Base-by-base conservation (phyloP, 1,140 invertebrate species). In the Zaprionus taronus region DNA sequence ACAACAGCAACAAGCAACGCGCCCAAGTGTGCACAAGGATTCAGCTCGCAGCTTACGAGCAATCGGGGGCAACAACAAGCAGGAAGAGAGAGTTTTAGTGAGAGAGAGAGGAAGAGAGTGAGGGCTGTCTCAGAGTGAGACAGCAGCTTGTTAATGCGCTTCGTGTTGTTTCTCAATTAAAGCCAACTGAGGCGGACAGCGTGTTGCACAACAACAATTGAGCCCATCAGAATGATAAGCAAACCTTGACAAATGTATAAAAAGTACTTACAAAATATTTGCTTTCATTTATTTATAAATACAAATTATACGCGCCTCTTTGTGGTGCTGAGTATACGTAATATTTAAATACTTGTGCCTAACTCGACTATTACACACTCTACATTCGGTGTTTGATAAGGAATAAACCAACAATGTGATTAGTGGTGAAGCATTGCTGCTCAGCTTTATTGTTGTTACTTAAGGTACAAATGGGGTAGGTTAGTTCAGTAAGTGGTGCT, bases 111-210 rank as follows among this genome's bases (percentile, higher is more conserved):
- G 2, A 1, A 22, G 47, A 5, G 20, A 17, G 36, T 15, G 4
- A 38, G 14, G 4, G 20, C 11, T 31, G 9, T 31, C 9, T 31
- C 17, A 12, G 20, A 44, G 47, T 22, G 12, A 57, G n/a, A 17
- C 14, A 58, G 26, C 36, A 28, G 38, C 17, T 57, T 20, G 22
- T 36, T 61, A 55, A 44, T 26, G 22, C 63, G 63, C 47, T 24
- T 44, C 71, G 55, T 70, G 66, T 69, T 74, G 72, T 60, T 62
- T 60, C 66, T 74, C 66, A 74, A 74, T 74, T 74, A 74, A 74
- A 69, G 15, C 38, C 31, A 75, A 69, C 38, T 34, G 67, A 26
- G 57, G 66, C 34, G 55, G 17, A 63, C 58, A 64, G 38, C 41
- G 44, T 64, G 67, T 34, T 31, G 9, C 31, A 47, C 28, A 69